Conservation (phyloP, 2,888 invertebrate species). For the Rotaria magnacalcarata region DNA sequence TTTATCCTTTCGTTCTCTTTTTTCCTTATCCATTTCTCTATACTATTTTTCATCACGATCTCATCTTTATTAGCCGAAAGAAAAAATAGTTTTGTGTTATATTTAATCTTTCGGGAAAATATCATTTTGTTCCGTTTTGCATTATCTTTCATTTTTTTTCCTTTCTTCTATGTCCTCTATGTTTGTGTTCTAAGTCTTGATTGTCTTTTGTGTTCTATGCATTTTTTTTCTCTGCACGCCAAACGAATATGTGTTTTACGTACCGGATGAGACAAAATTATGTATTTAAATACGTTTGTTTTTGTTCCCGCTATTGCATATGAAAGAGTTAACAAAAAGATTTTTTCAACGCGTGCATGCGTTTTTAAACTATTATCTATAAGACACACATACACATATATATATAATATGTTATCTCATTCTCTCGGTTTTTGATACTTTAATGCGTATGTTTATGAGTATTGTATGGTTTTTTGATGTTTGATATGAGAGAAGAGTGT, state of each 20-base stretch:
- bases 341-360: not conserved
- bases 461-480: not conserved
- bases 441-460: not conserved
- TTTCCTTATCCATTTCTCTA: not conserved
- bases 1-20: not conserved
- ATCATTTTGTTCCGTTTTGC: not conserved
- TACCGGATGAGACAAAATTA: not conserved
- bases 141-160: not conserved
- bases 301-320: not conserved
- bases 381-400: not conserved
- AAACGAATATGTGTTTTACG: not conserved
- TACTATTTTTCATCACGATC: not conserved
- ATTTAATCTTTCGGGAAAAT: not conserved
- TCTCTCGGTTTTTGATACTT: not conserved
- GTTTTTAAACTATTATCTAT: not conserved
- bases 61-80: not conserved
- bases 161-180: not conserved
- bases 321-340: not conserved
- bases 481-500: not conserved
- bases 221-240: constrained; percentile 11
- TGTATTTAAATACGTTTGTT: not conserved
- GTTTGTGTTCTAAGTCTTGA: not conserved
- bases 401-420: not conserved
- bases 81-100: not conserved
- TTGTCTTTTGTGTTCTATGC: not conserved